Evolutionary conservation across 1,140 invertebrate genomes (phyloP).

Genomic region (Cyclargus thomasi): DNA sequence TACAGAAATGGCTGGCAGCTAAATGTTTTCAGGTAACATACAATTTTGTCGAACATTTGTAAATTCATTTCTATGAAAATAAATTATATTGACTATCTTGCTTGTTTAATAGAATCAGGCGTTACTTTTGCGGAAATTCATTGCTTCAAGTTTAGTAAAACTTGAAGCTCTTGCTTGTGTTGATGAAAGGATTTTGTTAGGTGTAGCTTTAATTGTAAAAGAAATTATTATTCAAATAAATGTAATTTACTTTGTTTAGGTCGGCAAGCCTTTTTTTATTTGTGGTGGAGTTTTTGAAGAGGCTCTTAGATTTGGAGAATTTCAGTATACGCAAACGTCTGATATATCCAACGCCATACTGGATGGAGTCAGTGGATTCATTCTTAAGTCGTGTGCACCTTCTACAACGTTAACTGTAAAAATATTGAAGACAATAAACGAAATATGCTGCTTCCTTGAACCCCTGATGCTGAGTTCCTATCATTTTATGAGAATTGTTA

Average conservation of each 20-base stretch:
- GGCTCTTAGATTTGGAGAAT: constrained; percentile 31
- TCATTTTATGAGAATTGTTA: constrained; percentile 33
- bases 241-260: constrained; percentile 31
- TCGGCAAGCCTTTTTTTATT: constrained; percentile 49
- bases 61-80: not conserved
- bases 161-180: no score
- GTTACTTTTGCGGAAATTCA: no score
- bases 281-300: constrained; percentile 39
- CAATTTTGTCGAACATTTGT: not conserved
- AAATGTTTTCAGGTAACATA: constrained; percentile 50
- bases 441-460: constrained; percentile 41
- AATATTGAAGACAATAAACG: constrained; percentile 37
- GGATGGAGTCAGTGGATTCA: constrained; percentile 49
- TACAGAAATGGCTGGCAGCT: constrained; percentile 48
- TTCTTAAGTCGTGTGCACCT: constrained; percentile 37
- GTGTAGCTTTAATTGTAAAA: no score
- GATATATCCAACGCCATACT: constrained; percentile 49
- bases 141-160: no score
- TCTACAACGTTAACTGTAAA: constrained; percentile 31
- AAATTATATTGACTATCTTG: not conserved
- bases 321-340: constrained; percentile 37
- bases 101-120: no score
- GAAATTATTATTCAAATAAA: not conserved
- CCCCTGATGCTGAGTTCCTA: constrained; percentile 35
- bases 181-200: no score